phyloP scores from a whole-genome alignment of 2,113 vertebrate genomes.

The Syrrhaptes paradoxus region DNA sequence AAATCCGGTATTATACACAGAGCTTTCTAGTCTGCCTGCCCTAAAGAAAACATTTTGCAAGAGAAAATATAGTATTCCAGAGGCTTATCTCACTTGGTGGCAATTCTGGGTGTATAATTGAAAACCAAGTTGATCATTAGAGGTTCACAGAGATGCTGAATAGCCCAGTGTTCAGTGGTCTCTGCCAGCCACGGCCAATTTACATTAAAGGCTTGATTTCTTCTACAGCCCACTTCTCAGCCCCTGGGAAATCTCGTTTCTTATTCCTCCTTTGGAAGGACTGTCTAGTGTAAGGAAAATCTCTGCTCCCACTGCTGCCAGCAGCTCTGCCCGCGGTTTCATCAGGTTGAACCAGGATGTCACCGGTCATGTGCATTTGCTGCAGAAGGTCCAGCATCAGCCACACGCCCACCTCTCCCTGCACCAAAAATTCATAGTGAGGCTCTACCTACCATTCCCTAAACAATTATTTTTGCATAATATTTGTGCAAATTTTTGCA shows the following conservation, averaged over 20 bases:
- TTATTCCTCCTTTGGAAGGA: background rate
- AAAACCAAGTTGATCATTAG: conserved; percentile 55
- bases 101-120: conserved; percentile 54
- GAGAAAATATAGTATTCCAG: conserved; percentile 47
- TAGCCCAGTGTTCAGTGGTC: conserved; percentile 47
- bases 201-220: conserved; percentile 60
- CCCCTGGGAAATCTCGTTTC: conserved; percentile 42
- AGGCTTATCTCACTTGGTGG: conserved; percentile 63
- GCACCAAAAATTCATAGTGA: accelerated
- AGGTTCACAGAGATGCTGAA: conserved; percentile 58
- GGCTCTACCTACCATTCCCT: background rate
- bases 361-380: background rate
- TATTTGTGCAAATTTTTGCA: accelerated
- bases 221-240: conserved; percentile 44
- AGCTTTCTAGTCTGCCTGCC: background rate
- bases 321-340: background rate
- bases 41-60: conserved; percentile 46
- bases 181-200: conserved; percentile 56
- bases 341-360: background rate
- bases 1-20: background rate
- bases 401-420: background rate
- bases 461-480: background rate
- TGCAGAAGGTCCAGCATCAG: background rate
- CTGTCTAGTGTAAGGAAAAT: background rate
- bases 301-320: background rate